These are phyloP conservation scores for Microctonus brassicae DNA, from an alignment of 2,888 invertebrate genomes.

Conservation along the genomic window DNA sequence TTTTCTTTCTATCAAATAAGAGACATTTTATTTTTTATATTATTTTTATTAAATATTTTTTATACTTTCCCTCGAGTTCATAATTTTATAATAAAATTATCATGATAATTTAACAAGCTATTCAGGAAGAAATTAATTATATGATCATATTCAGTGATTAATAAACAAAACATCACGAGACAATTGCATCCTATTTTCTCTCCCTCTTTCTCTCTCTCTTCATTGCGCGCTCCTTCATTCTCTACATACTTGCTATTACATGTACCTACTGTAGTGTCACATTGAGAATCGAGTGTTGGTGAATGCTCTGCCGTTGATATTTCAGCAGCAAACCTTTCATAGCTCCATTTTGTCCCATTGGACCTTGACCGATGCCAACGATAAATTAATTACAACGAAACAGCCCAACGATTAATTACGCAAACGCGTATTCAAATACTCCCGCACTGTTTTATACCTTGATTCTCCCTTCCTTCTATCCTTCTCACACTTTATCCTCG, in stretches of 20 bases:
- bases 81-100: not conserved
- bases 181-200: not conserved
- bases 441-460: conserved; percentile 15
- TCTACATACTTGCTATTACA: conserved; percentile 5
- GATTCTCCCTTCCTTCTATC: not conserved
- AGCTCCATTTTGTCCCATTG: conserved; percentile 37
- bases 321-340: not conserved
- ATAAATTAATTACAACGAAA: conserved; percentile 51
- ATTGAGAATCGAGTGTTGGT: conserved; percentile 17
- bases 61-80: no score
- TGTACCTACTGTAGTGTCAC: not conserved
- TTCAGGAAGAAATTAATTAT: not conserved
- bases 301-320: not conserved
- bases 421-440: conserved; percentile 51
- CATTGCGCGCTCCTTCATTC: not conserved
- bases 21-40: no score
- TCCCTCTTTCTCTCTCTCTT: not conserved
- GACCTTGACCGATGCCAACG: conserved; percentile 50
- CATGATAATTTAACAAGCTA: not conserved
- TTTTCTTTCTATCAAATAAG: not conserved
- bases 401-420: conserved; percentile 52
- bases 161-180: not conserved
- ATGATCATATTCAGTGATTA: not conserved
- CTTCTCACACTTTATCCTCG: not conserved
- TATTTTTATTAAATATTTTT: not conserved